Evolutionary conservation across 2,113 vertebrate genomes (phyloP).

Genomic region (Willisornis vidua): DNA sequence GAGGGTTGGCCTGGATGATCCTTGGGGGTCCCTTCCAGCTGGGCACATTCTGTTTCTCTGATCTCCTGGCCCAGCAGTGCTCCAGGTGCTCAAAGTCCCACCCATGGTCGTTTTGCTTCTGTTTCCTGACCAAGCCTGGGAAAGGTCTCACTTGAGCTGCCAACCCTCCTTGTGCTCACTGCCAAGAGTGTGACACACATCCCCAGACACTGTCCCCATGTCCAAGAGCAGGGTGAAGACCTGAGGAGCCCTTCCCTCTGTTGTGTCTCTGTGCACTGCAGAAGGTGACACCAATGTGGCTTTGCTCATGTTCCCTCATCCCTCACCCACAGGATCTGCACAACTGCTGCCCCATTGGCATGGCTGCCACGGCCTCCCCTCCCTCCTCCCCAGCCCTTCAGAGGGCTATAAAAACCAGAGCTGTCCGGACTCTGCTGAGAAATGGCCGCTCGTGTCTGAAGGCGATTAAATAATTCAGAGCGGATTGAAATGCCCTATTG

Average conservation of each 20-base stretch:
- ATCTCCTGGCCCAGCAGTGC: background rate
- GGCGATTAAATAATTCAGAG: slow-evolving; percentile 32
- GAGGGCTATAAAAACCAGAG: background rate
- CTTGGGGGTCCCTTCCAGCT: background rate
- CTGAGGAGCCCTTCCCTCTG: background rate
- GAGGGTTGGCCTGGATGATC: background rate
- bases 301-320: background rate
- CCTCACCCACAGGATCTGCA: background rate
- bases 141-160: background rate
- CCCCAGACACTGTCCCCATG: background rate
- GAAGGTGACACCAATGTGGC: background rate
- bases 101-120: background rate
- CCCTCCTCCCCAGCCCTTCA: background rate
- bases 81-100: background rate
- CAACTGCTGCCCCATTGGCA: background rate
- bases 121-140: background rate
- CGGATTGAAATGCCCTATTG: background rate
- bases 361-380: background rate
- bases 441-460: background rate
- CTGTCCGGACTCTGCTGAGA: slow-evolving; percentile 16
- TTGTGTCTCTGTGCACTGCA: background rate
- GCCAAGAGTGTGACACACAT: rapidly evolving
- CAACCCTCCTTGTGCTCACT: background rate
- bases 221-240: background rate
- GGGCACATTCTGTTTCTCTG: background rate